A percentile compares a stretch with the other conserved stretches of the same genome.
These are phyloP conservation scores for Sebastes cheni DNA, from an alignment of 2,797 vertebrate species.

Conservation along the genomic window DNA sequence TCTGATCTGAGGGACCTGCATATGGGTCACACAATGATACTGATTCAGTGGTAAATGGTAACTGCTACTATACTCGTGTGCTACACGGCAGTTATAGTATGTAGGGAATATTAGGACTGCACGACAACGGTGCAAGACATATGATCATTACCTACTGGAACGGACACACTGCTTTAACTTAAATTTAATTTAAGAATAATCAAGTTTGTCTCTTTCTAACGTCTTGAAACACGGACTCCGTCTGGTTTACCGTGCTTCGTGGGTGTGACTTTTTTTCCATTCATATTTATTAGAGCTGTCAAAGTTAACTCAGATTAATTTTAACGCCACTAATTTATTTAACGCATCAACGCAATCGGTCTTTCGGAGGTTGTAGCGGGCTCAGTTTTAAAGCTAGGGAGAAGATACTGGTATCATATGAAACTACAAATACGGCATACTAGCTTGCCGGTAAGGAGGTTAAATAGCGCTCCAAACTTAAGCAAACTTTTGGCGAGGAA, in stretches of 20 bases:
- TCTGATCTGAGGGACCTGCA: not conserved
- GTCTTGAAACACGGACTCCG: not conserved
- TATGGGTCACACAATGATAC: not conserved
- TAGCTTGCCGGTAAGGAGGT: too few relatives aligned
- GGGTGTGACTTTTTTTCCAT: too few relatives aligned
- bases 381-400: too few relatives aligned
- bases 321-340: too few relatives aligned
- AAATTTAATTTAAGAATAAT: not conserved
- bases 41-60: not conserved
- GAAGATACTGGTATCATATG: too few relatives aligned
- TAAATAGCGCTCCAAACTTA: too few relatives aligned
- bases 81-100: not conserved
- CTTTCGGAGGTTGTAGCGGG: too few relatives aligned
- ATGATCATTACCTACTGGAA: not conserved
- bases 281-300: too few relatives aligned
- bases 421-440: too few relatives aligned
- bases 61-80: not conserved
- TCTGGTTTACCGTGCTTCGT: too few relatives aligned
- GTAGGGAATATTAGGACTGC: not conserved
- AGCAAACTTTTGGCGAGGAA: fast-evolving
- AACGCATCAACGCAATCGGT: too few relatives aligned
- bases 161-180: not conserved
- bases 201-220: not conserved
- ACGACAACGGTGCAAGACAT: not conserved
- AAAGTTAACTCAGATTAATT: too few relatives aligned